These are phyloP conservation scores for Torymus texanus DNA, from an alignment of 2,888 invertebrate species.

Conservation along the genomic window DNA sequence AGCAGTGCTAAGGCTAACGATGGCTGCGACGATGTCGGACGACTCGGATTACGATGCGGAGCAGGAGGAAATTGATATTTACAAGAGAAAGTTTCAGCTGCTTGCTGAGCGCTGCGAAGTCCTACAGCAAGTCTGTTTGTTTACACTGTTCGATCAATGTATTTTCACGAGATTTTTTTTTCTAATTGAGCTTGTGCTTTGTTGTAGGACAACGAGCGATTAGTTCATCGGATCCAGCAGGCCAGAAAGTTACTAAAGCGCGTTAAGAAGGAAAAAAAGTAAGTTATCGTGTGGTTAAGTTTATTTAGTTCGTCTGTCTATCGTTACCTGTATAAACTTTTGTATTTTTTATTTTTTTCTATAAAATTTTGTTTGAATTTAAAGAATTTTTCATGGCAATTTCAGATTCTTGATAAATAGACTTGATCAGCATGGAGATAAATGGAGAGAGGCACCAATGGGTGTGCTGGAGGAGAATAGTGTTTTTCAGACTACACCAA, in stretches of 20 bases:
- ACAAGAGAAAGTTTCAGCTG: slow-evolving; percentile 85
- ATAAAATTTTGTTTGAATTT: too few relatives aligned
- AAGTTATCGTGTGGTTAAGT: slow-evolving; percentile 64
- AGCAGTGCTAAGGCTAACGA: too few relatives aligned
- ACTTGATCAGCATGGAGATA: slow-evolving; percentile 83
- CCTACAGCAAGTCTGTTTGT: slow-evolving; percentile 78
- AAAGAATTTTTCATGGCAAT: slow-evolving; percentile 1
- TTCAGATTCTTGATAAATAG: slow-evolving; percentile 81
- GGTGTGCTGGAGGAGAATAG: slow-evolving; percentile 76
- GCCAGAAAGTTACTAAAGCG: slow-evolving; percentile 83
- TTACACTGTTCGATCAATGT: not conserved
- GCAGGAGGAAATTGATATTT: slow-evolving; percentile 80
- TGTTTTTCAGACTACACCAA: slow-evolving; percentile 68
- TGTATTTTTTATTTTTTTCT: not conserved
- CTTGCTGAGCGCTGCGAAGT: slow-evolving; percentile 85
- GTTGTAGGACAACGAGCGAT: slow-evolving; percentile 83
- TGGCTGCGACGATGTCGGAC: slow-evolving; percentile 75
- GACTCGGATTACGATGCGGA: slow-evolving; percentile 79
- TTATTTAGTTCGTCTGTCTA: slow-evolving; percentile 5
- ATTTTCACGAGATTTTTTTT: too few relatives aligned
- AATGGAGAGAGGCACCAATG: slow-evolving; percentile 80
- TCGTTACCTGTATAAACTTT: not conserved
- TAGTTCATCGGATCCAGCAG: slow-evolving; percentile 83
- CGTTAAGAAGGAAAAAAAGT: slow-evolving; percentile 81
- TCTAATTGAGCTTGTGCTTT: not conserved